These are phyloP conservation scores for Tiliacea aurago DNA, from an alignment of 2,888 invertebrate species.

Conservation along the genomic window DNA sequence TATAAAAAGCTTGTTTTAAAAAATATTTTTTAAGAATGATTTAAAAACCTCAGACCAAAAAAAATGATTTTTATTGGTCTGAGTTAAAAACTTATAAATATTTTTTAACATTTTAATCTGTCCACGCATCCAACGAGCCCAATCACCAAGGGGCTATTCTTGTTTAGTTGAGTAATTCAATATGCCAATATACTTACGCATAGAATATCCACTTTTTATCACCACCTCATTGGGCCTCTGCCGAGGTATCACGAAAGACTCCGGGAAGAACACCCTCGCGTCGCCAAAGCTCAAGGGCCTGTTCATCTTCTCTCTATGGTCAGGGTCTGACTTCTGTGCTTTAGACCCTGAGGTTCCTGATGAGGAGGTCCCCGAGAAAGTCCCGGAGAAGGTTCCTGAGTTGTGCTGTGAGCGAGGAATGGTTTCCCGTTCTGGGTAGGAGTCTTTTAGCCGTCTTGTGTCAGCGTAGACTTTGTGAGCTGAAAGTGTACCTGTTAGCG, in stretches of 20 bases:
- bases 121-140: too few species aligned
- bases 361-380: conserved; percentile 86
- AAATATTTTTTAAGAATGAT: too few species aligned
- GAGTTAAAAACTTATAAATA: too few species aligned
- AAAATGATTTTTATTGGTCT: too few species aligned
- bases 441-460: conserved; percentile 80
- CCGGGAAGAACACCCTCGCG: conserved; percentile 88
- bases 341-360: conserved; percentile 88
- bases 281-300: conserved; percentile 86
- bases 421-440: conserved; percentile 79
- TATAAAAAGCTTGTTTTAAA: too few species aligned
- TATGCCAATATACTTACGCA: conserved; percentile 79
- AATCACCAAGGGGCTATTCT: too few species aligned
- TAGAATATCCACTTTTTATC: conserved; percentile 82
- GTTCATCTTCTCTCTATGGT: conserved; percentile 76
- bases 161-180: too few species aligned
- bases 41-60: too few species aligned
- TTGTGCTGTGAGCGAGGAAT: conserved; percentile 82
- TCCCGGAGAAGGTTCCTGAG: conserved; percentile 86
- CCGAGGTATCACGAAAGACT: conserved; percentile 87
- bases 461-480: conserved; percentile 86
- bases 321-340: conserved; percentile 80
- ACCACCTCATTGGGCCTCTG: conserved; percentile 83
- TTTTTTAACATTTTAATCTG: too few species aligned
- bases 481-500: conserved; percentile 65